Evolutionary conservation across 2,113 vertebrate species (phyloP).

Genomic region (Chunga burmeisteri): DNA sequence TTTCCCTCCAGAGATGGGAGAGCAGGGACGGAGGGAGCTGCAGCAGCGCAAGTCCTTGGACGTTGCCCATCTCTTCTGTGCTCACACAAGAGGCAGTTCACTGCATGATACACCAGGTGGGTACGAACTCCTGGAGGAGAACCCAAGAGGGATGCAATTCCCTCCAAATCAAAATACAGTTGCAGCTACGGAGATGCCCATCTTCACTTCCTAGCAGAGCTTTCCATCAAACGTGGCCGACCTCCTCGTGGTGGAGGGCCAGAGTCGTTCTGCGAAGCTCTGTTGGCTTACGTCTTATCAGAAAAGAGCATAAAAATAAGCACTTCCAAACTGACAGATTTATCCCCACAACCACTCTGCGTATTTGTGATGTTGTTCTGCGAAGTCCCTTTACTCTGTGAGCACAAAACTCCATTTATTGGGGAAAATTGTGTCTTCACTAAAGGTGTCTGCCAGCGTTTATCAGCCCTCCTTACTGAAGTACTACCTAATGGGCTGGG

Average conservation of each 20-base stretch:
- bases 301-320: neutral
- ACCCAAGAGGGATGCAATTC: neutral
- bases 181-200: neutral
- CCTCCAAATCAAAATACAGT: neutral
- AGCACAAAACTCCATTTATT: neutral
- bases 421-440: neutral
- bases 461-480: neutral
- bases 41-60: neutral
- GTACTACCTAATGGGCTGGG: neutral
- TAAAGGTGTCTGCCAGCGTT: neutral
- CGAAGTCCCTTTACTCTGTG: neutral
- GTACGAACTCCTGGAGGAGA: neutral
- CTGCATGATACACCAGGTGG: neutral
- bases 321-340: neutral
- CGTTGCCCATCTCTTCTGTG: rapidly evolving
- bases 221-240: neutral
- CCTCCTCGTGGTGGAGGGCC: neutral
- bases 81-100: neutral
- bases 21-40: neutral
- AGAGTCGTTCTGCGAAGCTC: neutral
- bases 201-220: neutral
- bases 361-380: neutral
- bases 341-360: neutral
- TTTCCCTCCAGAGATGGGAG: neutral
- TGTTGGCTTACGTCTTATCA: neutral